Conservation (phyloP, 2,113 vertebrate genomes). For the Uria aalge region DNA sequence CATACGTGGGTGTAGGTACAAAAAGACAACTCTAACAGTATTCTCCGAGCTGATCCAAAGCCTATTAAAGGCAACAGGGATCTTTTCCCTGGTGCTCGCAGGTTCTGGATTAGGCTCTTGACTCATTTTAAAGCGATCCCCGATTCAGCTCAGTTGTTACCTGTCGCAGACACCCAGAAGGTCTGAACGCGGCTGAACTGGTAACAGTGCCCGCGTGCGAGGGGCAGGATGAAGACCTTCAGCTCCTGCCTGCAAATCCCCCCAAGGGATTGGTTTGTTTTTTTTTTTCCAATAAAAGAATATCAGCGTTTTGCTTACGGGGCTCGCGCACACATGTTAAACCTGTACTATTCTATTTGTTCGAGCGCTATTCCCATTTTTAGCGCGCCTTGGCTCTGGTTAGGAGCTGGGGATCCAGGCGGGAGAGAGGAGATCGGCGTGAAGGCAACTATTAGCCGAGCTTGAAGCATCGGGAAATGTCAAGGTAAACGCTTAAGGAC, state of each 20-base stretch:
- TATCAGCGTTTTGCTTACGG: not conserved
- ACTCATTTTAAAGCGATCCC: slow-evolving; percentile 21
- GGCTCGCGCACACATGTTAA: not conserved
- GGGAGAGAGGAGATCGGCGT: not conserved
- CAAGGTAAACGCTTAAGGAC: slow-evolving; percentile 51
- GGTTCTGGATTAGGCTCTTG: slow-evolving; percentile 36
- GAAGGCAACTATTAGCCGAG: slow-evolving; percentile 6
- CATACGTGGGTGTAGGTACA: slow-evolving; percentile 35
- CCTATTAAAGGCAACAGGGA: slow-evolving; percentile 58
- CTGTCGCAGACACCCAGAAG: slow-evolving; percentile 41
- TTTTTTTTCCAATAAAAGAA: not conserved
- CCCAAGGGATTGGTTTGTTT: not conserved
- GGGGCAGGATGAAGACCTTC: not conserved
- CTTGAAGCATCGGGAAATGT: not conserved
- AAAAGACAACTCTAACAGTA: slow-evolving; percentile 57
- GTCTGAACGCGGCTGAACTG: not conserved
- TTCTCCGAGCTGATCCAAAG: slow-evolving; percentile 48
- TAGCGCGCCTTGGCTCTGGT: not conserved
- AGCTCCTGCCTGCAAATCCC: not conserved
- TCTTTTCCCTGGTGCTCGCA: not conserved
- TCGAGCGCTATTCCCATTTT: not conserved
- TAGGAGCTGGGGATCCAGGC: not conserved
- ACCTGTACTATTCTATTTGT: not conserved
- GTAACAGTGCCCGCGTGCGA: not conserved
- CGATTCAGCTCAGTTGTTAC: not conserved